phyloP scores from a whole-genome alignment of 2,113 vertebrate species.

The Australoheros scitulus region DNA sequence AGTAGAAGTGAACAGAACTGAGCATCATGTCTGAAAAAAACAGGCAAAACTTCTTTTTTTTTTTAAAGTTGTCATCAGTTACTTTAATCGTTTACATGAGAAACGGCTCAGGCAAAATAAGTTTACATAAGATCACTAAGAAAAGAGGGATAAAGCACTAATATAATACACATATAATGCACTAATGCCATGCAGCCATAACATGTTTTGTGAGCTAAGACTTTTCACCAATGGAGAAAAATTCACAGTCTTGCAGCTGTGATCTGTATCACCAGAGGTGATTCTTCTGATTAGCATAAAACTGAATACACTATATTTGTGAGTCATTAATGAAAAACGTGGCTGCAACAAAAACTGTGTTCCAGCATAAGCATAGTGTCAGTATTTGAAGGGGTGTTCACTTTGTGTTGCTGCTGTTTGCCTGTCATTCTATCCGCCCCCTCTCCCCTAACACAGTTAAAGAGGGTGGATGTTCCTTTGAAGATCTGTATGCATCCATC shows the following conservation, averaged over 20 bases:
- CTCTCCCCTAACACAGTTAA: background rate
- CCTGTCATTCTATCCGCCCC: background rate
- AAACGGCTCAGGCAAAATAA: background rate
- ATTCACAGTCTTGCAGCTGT: background rate
- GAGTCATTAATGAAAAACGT: background rate
- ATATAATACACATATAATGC: background rate
- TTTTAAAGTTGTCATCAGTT: background rate
- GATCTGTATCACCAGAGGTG: background rate
- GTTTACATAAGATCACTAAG: background rate
- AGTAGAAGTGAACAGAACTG: background rate
- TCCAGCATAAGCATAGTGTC: background rate
- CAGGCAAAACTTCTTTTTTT: background rate
- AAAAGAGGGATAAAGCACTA: background rate
- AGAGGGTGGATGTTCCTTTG: background rate
- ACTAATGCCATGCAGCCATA: background rate
- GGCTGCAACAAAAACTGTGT: background rate
- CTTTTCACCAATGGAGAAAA: too few relatives aligned
- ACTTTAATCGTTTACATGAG: background rate
- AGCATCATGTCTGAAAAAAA: background rate
- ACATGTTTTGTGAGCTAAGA: background rate
- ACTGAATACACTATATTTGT: background rate
- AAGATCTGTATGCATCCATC: background rate
- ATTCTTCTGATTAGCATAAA: background rate
- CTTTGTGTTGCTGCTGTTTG: background rate
- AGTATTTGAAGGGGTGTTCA: background rate